These are phyloP conservation scores for Chironomus riparius DNA, from an alignment of 2,888 invertebrate species.

Conservation along the genomic window DNA sequence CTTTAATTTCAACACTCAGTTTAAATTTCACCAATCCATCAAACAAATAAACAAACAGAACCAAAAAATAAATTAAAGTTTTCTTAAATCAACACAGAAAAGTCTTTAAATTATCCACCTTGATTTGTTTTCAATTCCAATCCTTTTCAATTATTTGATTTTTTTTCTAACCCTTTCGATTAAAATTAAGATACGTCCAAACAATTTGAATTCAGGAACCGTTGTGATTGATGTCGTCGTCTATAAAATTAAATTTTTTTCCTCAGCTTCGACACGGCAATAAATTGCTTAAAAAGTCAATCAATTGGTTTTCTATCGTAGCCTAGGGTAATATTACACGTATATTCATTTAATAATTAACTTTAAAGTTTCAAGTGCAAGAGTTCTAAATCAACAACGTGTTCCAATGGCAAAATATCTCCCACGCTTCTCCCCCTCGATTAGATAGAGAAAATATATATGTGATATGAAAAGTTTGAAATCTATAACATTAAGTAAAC, in stretches of 20 bases:
- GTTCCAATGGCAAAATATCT: conserved; percentile 14
- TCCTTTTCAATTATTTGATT: neutral
- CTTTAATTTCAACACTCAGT: too few species aligned
- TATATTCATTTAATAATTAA: conserved; percentile 21
- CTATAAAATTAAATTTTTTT: too few species aligned
- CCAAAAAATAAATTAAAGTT: neutral
- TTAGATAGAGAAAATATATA: too few species aligned
- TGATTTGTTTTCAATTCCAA: neutral
- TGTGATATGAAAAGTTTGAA: too few species aligned
- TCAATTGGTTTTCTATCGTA: neutral
- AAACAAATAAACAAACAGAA: neutral
- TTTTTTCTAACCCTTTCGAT: too few species aligned
- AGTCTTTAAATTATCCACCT: neutral
- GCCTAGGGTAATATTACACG: conserved; percentile 9
- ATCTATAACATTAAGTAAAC: too few species aligned
- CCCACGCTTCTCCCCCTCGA: conserved; percentile 1
- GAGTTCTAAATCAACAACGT: neutral
- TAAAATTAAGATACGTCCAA: neutral
- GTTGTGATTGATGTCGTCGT: neutral
- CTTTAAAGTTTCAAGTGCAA: neutral
- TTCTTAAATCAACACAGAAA: neutral
- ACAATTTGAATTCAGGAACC: neutral
- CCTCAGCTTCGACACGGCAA: too few species aligned
- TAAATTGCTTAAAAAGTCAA: neutral
- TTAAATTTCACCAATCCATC: too few species aligned